Evolutionary conservation across 37 sponge, comb jelly and placozoan species (phyloP), one percentile per base, ranked within the genome.

Genomic region (Lycopodina hypogea): DNA sequence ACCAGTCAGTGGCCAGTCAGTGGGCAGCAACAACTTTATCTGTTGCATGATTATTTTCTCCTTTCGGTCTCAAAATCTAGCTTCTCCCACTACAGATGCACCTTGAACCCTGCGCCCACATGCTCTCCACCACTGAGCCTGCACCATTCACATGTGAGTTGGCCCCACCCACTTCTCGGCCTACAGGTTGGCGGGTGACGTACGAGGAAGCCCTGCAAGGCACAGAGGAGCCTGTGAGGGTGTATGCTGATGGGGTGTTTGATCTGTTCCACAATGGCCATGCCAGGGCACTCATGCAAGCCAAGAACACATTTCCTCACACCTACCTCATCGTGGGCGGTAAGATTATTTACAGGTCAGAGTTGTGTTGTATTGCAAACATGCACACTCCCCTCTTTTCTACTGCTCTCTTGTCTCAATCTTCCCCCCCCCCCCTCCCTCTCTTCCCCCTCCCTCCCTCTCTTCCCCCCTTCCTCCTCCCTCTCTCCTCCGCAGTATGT

Each of bases 221-320:
- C 29, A 92, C 92, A 38, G 61, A 56, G 82, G 89, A 93, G 30
- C 86, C 89, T 17, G 89, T 88, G 19, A 70, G 99, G 32, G 88
- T 98, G 28, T 98, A 95, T 81, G 90, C 94, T 23, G 99, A 98
- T 88, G 99, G 99, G 4, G 86, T 98, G 23, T 98, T 96, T 81
- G 99, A 98, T 66, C 29, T 98, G 64, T 98, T 98, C 57, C 99
- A 98, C 63, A 65, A 75, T 33, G 99, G 99, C 7, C 99, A 98
- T 78, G 92, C 92, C 37, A 56, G 94, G 15, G 87, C 67, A 36
- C 82, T 98, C 57, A 89, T 88, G 89, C 99, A 98, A 37, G 96
- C 93, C 11, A 98, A 98, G 82, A 92, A 83, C 34, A 80, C 82
- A 58, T 98, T 98, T 71, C 99, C 99, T 34, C 96, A 98, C 53